Conservation (phyloP, 1,140 invertebrate species). For the Drosophila ercepeae region DNA sequence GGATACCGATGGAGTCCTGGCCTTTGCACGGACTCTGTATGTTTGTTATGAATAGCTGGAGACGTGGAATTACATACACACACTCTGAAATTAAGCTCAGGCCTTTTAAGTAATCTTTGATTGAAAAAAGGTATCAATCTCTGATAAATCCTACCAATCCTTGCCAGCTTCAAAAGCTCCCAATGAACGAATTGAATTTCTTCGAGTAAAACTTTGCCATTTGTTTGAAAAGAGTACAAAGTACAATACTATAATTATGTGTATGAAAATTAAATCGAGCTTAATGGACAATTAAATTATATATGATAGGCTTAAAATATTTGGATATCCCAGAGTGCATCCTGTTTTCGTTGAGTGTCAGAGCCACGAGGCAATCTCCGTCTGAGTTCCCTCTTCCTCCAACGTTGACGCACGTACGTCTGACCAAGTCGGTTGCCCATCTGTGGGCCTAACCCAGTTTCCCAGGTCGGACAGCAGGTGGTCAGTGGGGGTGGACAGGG, state of each 20-base stretch:
- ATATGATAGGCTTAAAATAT: background rate
- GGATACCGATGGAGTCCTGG: conserved; percentile 27
- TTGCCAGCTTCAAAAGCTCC: too few species aligned
- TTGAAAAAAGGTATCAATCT: background rate
- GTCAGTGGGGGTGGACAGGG: background rate
- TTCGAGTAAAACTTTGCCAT: too few species aligned
- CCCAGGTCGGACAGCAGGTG: conserved; percentile 26
- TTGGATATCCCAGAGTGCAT: background rate
- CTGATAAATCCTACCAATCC: background rate
- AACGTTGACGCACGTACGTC: conserved; percentile 45
- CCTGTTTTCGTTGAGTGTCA: background rate
- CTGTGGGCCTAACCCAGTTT: conserved; percentile 55
- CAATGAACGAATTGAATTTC: too few species aligned
- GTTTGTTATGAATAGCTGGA: conserved; percentile 67
- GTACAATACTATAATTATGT: background rate
- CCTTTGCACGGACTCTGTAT: conserved; percentile 20
- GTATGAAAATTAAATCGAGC: background rate
- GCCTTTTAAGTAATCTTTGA: background rate
- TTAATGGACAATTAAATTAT: background rate
- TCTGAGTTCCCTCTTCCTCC: conserved; percentile 1
- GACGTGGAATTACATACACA: conserved; percentile 49
- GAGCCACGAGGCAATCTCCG: background rate
- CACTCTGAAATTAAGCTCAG: conserved; percentile 37
- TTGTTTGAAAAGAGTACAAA: background rate
- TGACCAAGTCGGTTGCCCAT: conserved; percentile 43